Evolutionary conservation across 2,888 invertebrate species (phyloP), one percentile per base, ranked within the genome.

Genomic region (Nymphalis c-album): DNA sequence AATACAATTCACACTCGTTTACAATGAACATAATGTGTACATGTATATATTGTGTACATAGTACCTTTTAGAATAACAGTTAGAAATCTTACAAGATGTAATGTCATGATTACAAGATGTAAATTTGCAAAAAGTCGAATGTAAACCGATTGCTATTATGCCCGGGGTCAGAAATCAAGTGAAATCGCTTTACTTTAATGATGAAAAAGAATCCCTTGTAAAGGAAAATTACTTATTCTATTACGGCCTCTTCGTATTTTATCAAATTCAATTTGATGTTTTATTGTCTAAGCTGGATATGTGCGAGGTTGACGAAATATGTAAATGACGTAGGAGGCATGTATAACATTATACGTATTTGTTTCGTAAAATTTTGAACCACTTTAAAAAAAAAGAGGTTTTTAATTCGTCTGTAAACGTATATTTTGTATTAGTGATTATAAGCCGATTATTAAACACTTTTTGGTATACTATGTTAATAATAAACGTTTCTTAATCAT

Each of bases 81-180:
- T 26, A 53, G 2, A 8, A 35, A 26, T 17, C 16, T 60, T 60
- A 50, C 31, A 45, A 60, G 46, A 60, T 55, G 40, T 45, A 46
- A 61, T n/a, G 50, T 57, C 17, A 57, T 17, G 40, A 20, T 66
- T 60, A 69, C 60, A 69, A 20, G 65, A 63, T 45, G 53, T 57
- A 60, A 65, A 69, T 64, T 62, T 62, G n/a, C 46, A 59, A 64
- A 35, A 70, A 51, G n/a, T 74, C 66, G 26, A 60, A 66, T 69
- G 78, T 76, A 76, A 81, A 80, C 73, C 76, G 75, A 80, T 78
- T 78, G 70, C 55, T 57, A 17, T 75, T 73, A 75, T 77, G 75
- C 76, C 75, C 73, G 76, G 75, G 78, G 81, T 83, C 80, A 79
- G 76, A 81, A 83, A 85, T 86, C 83, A 85, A 80, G 78, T 77